Percentiles rank a stretch among this genome's conserved stretches.
phyloP scores from a whole-genome alignment of 1,140 invertebrate species.

The Lamellibrachia luymesi region DNA sequence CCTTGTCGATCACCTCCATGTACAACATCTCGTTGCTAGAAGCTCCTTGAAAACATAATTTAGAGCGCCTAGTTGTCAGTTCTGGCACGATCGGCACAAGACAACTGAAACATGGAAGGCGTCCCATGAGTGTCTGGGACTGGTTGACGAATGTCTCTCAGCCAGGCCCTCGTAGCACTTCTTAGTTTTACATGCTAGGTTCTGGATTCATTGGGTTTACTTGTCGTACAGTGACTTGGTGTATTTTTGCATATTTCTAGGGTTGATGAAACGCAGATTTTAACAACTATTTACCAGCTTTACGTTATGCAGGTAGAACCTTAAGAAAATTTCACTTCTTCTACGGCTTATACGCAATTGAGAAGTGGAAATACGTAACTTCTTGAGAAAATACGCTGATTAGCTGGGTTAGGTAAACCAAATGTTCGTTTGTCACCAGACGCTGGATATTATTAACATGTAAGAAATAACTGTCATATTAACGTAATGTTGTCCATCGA shows the following conservation, averaged over 20 bases:
- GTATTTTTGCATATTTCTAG: not conserved
- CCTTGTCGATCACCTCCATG: too few relatives aligned
- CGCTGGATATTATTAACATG: not conserved
- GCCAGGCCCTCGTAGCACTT: too few relatives aligned
- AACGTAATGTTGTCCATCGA: not conserved
- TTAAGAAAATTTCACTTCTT: too few relatives aligned
- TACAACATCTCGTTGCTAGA: too few relatives aligned
- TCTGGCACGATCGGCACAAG: not conserved
- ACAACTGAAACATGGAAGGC: not conserved
- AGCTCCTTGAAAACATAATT: too few relatives aligned
- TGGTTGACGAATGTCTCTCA: not conserved
- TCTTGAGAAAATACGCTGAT: not conserved
- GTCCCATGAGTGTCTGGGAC: not conserved
- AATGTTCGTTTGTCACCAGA: not conserved
- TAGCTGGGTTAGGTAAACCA: not conserved
- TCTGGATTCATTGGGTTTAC: too few relatives aligned
- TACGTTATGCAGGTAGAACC: not conserved
- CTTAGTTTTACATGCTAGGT: too few relatives aligned
- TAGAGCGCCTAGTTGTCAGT: not conserved
- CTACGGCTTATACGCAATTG: too few relatives aligned
- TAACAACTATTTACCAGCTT: not conserved
- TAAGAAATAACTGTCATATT: not conserved
- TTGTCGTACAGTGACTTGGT: too few relatives aligned
- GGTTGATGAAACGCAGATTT: not conserved
- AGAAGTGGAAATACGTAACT: not conserved